These are phyloP conservation scores for Junonia oenone DNA, from an alignment of 2,888 invertebrate species.

Conservation along the genomic window DNA sequence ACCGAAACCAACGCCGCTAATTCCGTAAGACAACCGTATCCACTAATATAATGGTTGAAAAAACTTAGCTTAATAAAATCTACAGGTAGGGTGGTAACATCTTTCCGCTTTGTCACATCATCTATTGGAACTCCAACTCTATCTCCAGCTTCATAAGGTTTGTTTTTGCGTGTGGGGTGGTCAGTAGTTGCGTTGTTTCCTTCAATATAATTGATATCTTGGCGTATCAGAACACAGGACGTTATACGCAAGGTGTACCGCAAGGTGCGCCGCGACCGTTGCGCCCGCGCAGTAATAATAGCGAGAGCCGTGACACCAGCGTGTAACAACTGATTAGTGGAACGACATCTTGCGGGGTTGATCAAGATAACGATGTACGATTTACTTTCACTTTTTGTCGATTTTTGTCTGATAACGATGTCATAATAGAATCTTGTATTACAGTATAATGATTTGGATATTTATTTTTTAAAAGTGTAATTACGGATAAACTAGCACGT, in stretches of 20 bases:
- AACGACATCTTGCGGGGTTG: slow-evolving; percentile 36
- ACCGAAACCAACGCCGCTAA: slow-evolving; percentile 50
- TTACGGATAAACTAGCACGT: too few species aligned
- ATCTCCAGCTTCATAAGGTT: neutral
- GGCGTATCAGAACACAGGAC: slow-evolving; percentile 52
- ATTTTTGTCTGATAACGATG: slow-evolving; percentile 3
- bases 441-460: too few species aligned
- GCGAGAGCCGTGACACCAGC: slow-evolving; percentile 46
- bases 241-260: slow-evolving; percentile 69
- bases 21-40: slow-evolving; percentile 72
- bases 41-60: slow-evolving; percentile 58
- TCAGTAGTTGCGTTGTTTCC: slow-evolving; percentile 36
- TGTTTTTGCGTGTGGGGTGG: slow-evolving; percentile 5
- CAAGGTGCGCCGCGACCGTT: slow-evolving; percentile 74
- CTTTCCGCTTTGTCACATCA: slow-evolving; percentile 50
- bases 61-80: slow-evolving; percentile 70
- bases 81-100: slow-evolving; percentile 64
- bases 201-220: slow-evolving; percentile 57
- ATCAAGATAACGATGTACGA: slow-evolving; percentile 30
- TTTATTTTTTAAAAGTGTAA: too few species aligned
- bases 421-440: neutral
- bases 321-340: slow-evolving; percentile 69
- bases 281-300: slow-evolving; percentile 49
- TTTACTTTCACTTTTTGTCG: slow-evolving; percentile 16
- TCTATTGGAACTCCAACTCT: slow-evolving; percentile 19